A percentile compares a stretch with the other conserved stretches of the same genome.
phyloP scores from a whole-genome alignment of 2,113 vertebrate species.

The Pedetes capensis region DNA sequence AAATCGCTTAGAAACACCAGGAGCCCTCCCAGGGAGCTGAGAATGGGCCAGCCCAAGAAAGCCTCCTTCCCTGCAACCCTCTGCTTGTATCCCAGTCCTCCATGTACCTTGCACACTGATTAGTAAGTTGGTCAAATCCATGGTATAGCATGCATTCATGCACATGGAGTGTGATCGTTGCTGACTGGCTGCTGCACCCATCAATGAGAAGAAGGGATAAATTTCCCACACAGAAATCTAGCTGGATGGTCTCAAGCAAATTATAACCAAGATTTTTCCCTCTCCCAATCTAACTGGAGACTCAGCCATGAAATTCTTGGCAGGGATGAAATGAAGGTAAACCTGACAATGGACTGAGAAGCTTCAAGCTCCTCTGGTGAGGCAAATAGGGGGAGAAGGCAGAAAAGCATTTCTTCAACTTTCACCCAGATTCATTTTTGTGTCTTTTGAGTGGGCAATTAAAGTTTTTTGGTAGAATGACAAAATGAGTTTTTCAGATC shows the following conservation, averaged over 20 bases:
- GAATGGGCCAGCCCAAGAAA: neutral
- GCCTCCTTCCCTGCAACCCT: neutral
- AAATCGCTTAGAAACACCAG: neutral
- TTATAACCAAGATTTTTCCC: neutral
- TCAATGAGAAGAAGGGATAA: neutral
- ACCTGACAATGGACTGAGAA: neutral
- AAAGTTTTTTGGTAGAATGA: conserved; percentile 33
- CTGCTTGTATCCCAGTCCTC: neutral
- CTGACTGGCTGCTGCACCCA: neutral
- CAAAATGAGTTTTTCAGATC: conserved; percentile 48
- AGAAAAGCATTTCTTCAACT: neutral
- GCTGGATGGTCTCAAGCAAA: neutral
- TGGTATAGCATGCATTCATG: neutral
- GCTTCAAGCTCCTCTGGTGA: neutral
- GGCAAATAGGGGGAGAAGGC: neutral
- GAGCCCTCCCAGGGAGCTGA: neutral
- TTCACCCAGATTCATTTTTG: neutral
- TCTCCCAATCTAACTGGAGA: neutral
- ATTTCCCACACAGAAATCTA: neutral
- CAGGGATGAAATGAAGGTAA: neutral
- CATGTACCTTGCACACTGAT: neutral
- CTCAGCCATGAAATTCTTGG: neutral
- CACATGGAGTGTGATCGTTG: neutral
- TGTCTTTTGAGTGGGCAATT: conserved; percentile 46
- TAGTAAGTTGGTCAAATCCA: too few species aligned